Base-by-base conservation (phyloP, 2,113 vertebrate species). In the Mungos mungo region DNA sequence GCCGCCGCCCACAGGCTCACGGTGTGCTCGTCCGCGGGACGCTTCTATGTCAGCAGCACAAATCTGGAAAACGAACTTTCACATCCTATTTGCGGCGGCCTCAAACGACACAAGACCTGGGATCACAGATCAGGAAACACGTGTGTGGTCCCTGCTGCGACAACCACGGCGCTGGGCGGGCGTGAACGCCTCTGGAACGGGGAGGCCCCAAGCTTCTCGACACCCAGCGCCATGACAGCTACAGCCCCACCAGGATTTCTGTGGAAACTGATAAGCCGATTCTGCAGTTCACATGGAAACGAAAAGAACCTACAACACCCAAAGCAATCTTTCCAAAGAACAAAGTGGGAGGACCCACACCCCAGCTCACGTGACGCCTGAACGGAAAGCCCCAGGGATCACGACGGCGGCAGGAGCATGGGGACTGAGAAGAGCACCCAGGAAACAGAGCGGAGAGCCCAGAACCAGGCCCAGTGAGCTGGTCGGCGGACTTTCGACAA, bases 331-430 rank as follows among this genome's bases (percentile, higher is more conserved):
- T 12, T 38, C 60, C 68, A 33, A 38, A 87, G 66, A 74, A 23
- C 9, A 2, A 21, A 65, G 11, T 7, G 6, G 31, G 38, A 38
- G 19, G 45, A 47, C 15, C 2, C 2, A 4, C 5, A 3, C 31
- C 2, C 31, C 4, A 11, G 47, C 7, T 8, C 25, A 5, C 0
- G 1, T 27, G 25, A 18, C 2, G 68, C 69, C 74, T 47, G 15
- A 47, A 18, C 29, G 3, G 11, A 69, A 47, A 80, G 29, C 71
- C 1, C 6, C 21, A 13, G n/a, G 29, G 27, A 81, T 33, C 8
- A 1, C 35, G 71, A 90, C 0, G 0, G n/a, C 3, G 3, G 13
- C 33, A 23, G 14, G 14, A 72, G n/a, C 41, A 1, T 13, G 6
- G 50, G 68, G 27, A 38, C 27, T 2, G 27, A 90, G 71, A 57